These are phyloP conservation scores for Trididemnum miniatum DNA, from an alignment of 23 tunicate genomes.

Conservation along the genomic window DNA sequence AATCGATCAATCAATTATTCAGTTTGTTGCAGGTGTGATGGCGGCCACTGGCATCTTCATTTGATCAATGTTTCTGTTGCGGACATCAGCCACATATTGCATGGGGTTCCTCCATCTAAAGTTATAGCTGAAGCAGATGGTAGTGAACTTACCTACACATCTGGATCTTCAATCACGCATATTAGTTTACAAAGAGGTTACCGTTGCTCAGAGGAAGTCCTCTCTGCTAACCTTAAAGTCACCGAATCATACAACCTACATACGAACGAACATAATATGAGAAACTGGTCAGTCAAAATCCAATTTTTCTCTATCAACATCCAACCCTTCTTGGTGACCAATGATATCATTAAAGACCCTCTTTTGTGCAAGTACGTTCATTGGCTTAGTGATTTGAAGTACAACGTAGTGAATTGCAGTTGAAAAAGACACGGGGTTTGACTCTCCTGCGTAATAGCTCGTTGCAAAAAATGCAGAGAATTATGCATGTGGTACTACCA, in stretches of 20 bases:
- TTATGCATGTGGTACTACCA: too few species aligned
- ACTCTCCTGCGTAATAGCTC: too few species aligned
- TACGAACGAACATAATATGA: not conserved
- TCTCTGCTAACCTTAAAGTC: not conserved
- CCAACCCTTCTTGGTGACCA: constrained; percentile 68
- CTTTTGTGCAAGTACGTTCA: constrained; percentile 50
- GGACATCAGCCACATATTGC: constrained; percentile 18
- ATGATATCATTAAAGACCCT: constrained; percentile 56
- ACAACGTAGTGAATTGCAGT: too few species aligned
- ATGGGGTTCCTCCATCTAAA: not conserved
- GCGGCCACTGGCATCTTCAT: constrained; percentile 52
- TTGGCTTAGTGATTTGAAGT: too few species aligned
- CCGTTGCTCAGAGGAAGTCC: constrained; percentile 16
- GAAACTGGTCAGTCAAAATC: constrained; percentile 34
- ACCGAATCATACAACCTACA: not conserved
- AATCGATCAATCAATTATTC: too few species aligned
- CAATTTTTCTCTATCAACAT: constrained; percentile 41
- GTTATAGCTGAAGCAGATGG: constrained; percentile 14
- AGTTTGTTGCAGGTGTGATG: constrained; percentile 42
- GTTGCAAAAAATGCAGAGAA: too few species aligned
- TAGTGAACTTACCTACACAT: not conserved
- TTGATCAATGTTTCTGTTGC: not conserved
- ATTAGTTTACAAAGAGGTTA: constrained; percentile 53
- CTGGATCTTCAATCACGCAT: constrained; percentile 19
- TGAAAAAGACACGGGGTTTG: too few species aligned